phyloP scores from a whole-genome alignment of 2,797 vertebrate species.

The Acanthurus leucopareius region DNA sequence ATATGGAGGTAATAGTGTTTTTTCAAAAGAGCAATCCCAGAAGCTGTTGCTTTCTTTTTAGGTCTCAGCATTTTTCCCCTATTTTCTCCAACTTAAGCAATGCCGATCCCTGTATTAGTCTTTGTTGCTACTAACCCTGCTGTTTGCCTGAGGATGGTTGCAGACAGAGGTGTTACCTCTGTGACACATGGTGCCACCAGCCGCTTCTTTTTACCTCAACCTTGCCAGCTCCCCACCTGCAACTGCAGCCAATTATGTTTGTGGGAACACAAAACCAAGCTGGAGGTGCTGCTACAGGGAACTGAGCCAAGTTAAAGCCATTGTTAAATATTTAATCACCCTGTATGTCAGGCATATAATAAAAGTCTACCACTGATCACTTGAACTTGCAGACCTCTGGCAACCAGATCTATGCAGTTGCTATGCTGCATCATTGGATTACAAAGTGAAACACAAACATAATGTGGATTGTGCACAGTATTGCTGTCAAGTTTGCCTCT shows the following conservation, averaged over 20 bases:
- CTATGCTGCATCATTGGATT: constrained; percentile 2
- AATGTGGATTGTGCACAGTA: constrained; percentile 9
- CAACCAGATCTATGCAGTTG: constrained; percentile 10
- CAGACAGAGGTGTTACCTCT: constrained; percentile 42
- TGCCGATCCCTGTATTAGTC: constrained; percentile 15
- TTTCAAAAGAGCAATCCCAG: constrained; percentile 19
- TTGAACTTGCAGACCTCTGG: constrained; percentile 26
- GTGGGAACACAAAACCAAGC: constrained; percentile 50
- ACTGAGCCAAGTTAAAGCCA: constrained; percentile 41
- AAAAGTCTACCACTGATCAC: constrained; percentile 36
- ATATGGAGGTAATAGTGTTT: constrained; percentile 20
- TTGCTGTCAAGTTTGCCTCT: constrained; percentile 37
- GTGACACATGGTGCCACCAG: constrained; percentile 37
- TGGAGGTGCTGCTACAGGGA: constrained; percentile 43
- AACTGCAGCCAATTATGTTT: constrained; percentile 56
- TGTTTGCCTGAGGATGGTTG: constrained; percentile 33
- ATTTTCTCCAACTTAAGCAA: constrained; percentile 15
- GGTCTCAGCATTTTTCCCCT: neutral
- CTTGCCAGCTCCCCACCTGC: constrained; percentile 35
- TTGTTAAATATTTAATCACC: constrained; percentile 60
- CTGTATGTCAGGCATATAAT: constrained; percentile 41
- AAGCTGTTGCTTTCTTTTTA: constrained; percentile 1
- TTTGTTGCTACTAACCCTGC: constrained; percentile 2
- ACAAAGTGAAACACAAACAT: constrained; percentile 36
- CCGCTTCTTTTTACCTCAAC: constrained; percentile 46